Conservation (phyloP, 1,140 invertebrate species). For the Bilobella aurantiaca region DNA sequence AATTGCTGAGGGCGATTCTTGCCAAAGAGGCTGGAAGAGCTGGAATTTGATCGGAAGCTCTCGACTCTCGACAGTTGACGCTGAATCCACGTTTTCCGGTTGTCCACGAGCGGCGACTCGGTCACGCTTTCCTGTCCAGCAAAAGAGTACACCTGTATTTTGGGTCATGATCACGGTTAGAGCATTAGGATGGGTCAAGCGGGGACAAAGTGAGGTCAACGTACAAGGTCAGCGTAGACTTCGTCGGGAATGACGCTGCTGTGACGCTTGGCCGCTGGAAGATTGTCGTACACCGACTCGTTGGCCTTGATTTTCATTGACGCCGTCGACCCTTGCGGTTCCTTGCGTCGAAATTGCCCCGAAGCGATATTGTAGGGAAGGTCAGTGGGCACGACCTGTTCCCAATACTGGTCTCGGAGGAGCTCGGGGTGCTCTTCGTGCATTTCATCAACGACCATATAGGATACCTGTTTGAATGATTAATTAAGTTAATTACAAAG, state of each 20-base stretch:
- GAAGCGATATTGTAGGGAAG: slow-evolving; percentile 74
- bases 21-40: slow-evolving; percentile 62
- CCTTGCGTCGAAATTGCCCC: slow-evolving; percentile 64
- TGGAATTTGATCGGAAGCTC: slow-evolving; percentile 66
- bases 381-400: slow-evolving; percentile 76
- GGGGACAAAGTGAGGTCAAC: slow-evolving; percentile 7
- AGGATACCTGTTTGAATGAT: slow-evolving; percentile 56
- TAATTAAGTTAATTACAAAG: slow-evolving; percentile 4
- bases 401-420: slow-evolving; percentile 81
- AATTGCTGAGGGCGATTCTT: slow-evolving; percentile 55
- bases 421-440: slow-evolving; percentile 78
- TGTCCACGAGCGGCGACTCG: slow-evolving; percentile 68
- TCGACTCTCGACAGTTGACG: slow-evolving; percentile 70
- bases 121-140: slow-evolving; percentile 60
- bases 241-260: slow-evolving; percentile 54
- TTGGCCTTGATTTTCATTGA: slow-evolving; percentile 70
- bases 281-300: slow-evolving; percentile 68
- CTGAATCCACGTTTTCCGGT: slow-evolving; percentile 76
- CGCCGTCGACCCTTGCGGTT: slow-evolving; percentile 72
- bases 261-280: slow-evolving; percentile 44
- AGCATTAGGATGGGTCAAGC: not conserved
- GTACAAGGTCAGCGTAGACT: slow-evolving; percentile 69
- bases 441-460: slow-evolving; percentile 86
- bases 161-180: not conserved
- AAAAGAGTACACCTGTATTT: slow-evolving; percentile 6